Base-by-base conservation (phyloP, 2,888 invertebrate genomes). In the Elegia similella region DNA sequence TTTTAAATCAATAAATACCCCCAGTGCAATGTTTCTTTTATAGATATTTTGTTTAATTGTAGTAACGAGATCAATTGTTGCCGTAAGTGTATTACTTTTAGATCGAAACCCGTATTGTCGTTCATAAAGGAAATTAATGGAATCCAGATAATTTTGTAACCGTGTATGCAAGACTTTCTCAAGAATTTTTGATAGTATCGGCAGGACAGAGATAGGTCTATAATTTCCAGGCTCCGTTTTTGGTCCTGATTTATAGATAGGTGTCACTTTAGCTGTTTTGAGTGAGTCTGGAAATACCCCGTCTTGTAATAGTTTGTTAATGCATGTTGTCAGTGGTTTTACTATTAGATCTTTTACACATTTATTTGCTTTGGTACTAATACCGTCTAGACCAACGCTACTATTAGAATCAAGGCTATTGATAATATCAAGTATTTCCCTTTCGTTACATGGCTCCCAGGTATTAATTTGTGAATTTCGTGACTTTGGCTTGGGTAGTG, bases 281-380 rank as follows among this genome's bases (percentile, higher is more conserved):
- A 47, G 47, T 2, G 29, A 29, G 47, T 47, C 47, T 29, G 47
- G 47, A 47, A 47, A 47, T 44, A 47, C 3, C 6, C 47, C 47
- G 6, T 29, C 13, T 7, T 47, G 3, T 13, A 47, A 47, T 7
- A 29, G 13, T 47, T 47, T 47, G 13, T 47, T 47, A 29, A 47
- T 47, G 10, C 44, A 44, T 44, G 1, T 5, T 17, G 44, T 17
- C 17, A 44, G 8, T 17, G 10, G 8, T 3, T 10, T 23, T 17
- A 44, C 8, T 44, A 44, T 44, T 44, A 44, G 17, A 44, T 17
- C 8, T 8, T 44, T 17, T 16, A 44, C 8, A 44, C 44, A 44
- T 44, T 44, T 44, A 12, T 17, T 44, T 17, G 17, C 10, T 23
- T 44, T 44, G 23, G 44, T 23, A 43, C 43, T 43, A 6, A 43